Conservation (phyloP, 2,888 invertebrate species). For the Caenorhabditis virilis region DNA sequence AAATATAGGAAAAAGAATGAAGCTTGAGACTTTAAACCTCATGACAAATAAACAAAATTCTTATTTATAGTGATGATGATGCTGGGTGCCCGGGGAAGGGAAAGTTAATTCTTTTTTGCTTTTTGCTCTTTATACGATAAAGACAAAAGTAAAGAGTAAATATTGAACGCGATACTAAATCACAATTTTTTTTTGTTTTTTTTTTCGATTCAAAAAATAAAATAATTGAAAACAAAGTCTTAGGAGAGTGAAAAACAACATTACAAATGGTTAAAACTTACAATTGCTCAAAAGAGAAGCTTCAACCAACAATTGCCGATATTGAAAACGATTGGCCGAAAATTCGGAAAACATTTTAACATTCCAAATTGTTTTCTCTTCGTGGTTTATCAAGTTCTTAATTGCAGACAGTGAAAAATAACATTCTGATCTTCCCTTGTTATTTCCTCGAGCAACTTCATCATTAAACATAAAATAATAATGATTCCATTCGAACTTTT, state of each 20-base stretch:
- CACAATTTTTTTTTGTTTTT: too few species aligned
- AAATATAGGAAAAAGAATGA: too few species aligned
- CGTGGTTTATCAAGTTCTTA: conserved; percentile 57
- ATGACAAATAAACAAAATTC: too few species aligned
- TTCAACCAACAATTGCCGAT: conserved; percentile 75
- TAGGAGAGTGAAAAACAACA: neutral
- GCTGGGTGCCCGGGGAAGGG: too few species aligned
- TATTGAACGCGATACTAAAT: too few species aligned
- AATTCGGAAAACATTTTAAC: conserved; percentile 71
- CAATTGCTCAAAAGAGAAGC: conserved; percentile 71
- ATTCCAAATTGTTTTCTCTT: conserved; percentile 61
- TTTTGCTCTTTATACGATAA: too few species aligned
- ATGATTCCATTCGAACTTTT: conserved; percentile 73
- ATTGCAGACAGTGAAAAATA: conserved; percentile 62
- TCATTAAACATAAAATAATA: conserved; percentile 73
- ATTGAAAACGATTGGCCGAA: conserved; percentile 76
- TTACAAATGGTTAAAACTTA: conserved; percentile 34
- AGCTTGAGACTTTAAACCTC: too few species aligned
- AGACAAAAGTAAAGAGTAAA: too few species aligned
- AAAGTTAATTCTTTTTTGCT: too few species aligned
- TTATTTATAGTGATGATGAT: too few species aligned
- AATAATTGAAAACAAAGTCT: neutral
- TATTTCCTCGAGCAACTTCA: conserved; percentile 41
- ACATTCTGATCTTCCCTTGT: conserved; percentile 65
- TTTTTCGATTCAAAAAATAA: neutral